Evolutionary conservation across 1,140 invertebrate species (phyloP), one percentile per base, ranked within the genome.

Genomic region (Homalodisca vitripennis): DNA sequence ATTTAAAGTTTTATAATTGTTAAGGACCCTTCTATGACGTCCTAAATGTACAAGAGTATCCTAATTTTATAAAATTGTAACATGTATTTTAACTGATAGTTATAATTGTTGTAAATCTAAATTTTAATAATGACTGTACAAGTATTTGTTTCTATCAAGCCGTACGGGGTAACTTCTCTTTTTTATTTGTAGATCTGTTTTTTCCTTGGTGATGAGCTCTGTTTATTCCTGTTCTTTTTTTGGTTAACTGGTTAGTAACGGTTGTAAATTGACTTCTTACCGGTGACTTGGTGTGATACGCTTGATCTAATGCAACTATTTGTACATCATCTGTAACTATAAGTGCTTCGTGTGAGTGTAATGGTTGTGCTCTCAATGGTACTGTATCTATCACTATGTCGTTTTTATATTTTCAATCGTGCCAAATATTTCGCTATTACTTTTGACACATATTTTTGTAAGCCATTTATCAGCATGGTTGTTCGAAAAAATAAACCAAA

Each of bases 391-490:
- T n/a, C n/a, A 2, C 41, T 66, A 66, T 46, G n/a, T 31, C 32
- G 27, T 29, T 20, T 27, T 20, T 41, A 66, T 27, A 26, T 47
- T 41, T 66, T 66, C 22, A 47, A 66, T 46, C 47, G 41, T 66
- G 63, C 63, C 63, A 66, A 66, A 66, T 66, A 47, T 46, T 66
- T 66, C 41, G 27, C 41, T 41, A 41, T 66, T 46, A 47, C 30
- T 66, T 66, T 46, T 64, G 17, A 66, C 34, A 46, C 14, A 47
- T 66, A 66, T 66, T 66, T 66, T 66, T 66, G 63, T 66, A 66
- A 66, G 63, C 26, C 32, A 41, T 46, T 27, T 66, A 66, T 46
- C 30, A 47, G 6, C 32, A 29, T 66, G 41, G 27, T 47, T 66
- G 63, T 66, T 32, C 34, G 27, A 20, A 63, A 63, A 47, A 30